These are phyloP conservation scores for Charadrius vociferus DNA, from an alignment of 2,113 vertebrate genomes.

Conservation along the genomic window DNA sequence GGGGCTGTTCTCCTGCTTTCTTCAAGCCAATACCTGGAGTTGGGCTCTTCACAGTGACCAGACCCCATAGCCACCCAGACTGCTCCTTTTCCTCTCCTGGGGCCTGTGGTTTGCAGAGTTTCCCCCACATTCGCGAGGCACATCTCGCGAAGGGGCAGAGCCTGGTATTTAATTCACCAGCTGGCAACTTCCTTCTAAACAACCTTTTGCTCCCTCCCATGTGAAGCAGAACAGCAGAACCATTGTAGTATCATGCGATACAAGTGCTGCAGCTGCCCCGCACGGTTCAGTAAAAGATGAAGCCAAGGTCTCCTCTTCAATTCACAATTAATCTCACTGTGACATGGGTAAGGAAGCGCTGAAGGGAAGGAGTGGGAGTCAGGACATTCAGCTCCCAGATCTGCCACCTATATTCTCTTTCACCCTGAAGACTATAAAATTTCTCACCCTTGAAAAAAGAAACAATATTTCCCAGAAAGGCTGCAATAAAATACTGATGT, in stretches of 20 bases:
- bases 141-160: not conserved
- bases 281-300: accelerated
- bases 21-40: not conserved
- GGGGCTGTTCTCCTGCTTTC: not conserved
- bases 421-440: not conserved
- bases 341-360: not conserved
- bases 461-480: not conserved
- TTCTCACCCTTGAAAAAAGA: not conserved
- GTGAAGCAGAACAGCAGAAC: not conserved
- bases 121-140: not conserved
- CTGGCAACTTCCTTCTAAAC: not conserved
- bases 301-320: not conserved
- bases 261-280: not conserved
- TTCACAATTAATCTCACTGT: not conserved
- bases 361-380: constrained; percentile 2
- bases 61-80: not conserved
- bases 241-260: accelerated
- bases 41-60: not conserved
- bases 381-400: constrained; percentile 3
- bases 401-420: not conserved
- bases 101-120: not conserved
- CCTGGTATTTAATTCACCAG: not conserved
- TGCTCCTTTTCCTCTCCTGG: not conserved
- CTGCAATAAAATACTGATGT: not conserved
- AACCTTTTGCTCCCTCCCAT: not conserved